Evolutionary conservation across 2,888 invertebrate genomes (phyloP).

Genomic region (Mythimna impura): DNA sequence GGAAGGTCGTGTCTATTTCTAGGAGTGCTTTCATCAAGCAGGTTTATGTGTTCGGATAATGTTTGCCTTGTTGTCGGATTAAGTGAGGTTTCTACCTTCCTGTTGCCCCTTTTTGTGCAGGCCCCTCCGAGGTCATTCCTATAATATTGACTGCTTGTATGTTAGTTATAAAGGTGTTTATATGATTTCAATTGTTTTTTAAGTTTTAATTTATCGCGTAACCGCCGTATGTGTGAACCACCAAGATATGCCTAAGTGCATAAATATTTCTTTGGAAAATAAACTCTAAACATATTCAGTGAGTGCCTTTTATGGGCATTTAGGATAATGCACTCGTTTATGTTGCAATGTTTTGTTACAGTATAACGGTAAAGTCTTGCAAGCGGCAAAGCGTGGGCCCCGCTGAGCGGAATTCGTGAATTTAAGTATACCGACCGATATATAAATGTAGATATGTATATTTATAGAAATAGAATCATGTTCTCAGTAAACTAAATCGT

Average conservation of each 20-base stretch:
- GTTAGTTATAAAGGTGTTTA: conserved; percentile 1
- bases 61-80: conserved; percentile 38
- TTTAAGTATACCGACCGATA: conserved; percentile 63
- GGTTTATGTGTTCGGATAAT: conserved; percentile 24
- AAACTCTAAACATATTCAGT: conserved; percentile 68
- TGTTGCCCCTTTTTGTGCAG: conserved; percentile 24
- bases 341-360: conserved; percentile 74
- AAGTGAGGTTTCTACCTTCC: conserved; percentile 26
- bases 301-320: conserved; percentile 74
- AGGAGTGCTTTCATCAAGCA: conserved; percentile 29
- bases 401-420: conserved; percentile 67
- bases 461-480: conserved; percentile 51
- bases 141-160: background rate
- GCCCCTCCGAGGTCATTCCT: conserved; percentile 5
- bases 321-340: conserved; percentile 80
- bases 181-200: conserved; percentile 11
- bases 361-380: conserved; percentile 70
- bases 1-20: conserved; percentile 10
- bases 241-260: conserved; percentile 37
- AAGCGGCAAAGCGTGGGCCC: conserved; percentile 67
- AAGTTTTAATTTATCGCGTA: conserved; percentile 1
- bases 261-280: conserved; percentile 65
- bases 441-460: conserved; percentile 40
- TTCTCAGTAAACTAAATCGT: conserved; percentile 23
- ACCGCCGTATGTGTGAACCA: conserved; percentile 25